Base-by-base conservation (phyloP, 2,797 vertebrate species). In the Malacoraja senta region DNA sequence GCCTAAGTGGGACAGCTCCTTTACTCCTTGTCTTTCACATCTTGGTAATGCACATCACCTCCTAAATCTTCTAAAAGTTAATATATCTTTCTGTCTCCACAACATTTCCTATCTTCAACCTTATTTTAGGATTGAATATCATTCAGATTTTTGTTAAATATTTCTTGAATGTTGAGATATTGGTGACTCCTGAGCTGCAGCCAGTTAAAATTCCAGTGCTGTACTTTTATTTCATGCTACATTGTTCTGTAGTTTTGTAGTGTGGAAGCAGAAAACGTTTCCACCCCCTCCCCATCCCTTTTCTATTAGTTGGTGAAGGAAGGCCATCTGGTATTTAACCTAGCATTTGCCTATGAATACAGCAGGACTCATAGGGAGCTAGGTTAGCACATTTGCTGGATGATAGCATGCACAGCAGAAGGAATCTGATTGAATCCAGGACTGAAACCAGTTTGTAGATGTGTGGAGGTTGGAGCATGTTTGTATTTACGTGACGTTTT, bases 281-380 rank as follows among this genome's bases (percentile, higher is more conserved):
- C 94, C 94, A 93, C 93, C 94, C 90, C 93, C 0, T 93, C 76
- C 71, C 38, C 93, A 2, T 93, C 63, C 93, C 78, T 93, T 93
- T 93, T 94, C 84, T 74, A 94, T 93, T 19, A 93, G 95, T 96
- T 96, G 94, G 95, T 95, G 95, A 95, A 95, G 95, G 94, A 95
- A 93, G 94, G 95, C 96, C 95, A 93, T 95, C 96, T 96, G 97
- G 95, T 95, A 96, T 96, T 96, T 95, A 94, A 94, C 93, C 95
- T 96, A 95, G 93, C 94, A 95, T 96, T 96, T 96, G 95, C 94
- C 94, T 95, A 95, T 96, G 96, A 96, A 96, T 96, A 95, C 96
- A 93, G 24, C 24, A 78, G 95, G 94, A 94, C 94, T 76, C 93
- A 94, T 93, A 72, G 72, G 94, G 94, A 95, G 94, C 61, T 76